Evolutionary conservation across 2,888 invertebrate species (phyloP), one percentile per base, ranked within the genome.

Genomic region (Phytoseiulus persimilis): DNA sequence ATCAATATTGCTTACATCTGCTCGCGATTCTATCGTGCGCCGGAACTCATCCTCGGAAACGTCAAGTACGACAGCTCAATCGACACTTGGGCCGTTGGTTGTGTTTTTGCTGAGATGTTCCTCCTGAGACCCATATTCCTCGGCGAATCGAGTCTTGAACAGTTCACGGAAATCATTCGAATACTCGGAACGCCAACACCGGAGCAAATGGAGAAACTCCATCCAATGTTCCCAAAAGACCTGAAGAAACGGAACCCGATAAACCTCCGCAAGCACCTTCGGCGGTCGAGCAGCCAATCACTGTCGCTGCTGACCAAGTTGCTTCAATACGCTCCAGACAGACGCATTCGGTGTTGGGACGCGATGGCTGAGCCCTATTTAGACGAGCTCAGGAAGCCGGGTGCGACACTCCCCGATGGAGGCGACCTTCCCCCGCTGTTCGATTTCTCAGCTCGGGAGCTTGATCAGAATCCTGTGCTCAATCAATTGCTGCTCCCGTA

Each of bases 1-100:
- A 33, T 46, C 2, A 90, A 90, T 33, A 83, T 90, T 31, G 83
- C 90, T 23, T 90, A 90, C 89, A 90, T 90, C 83, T 90, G 90
- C 31, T 90, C 90, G 0, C 83, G 90, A 28, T 90, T 84, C 90
- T 90, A 90, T 89, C 83, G 90, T 18, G 90, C 90, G 6, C 87
- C 87, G n/a, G 87, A 87, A 14, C 33, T 87, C n/a, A 87, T 87
- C 31, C 31, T 87, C 31, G 87, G 87, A n/a, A 87, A 87, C 31
- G 45, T 45, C 3, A 87, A 87, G 39, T 87, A 87, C 87, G 87
- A 87, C 87, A 11, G 11, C 9, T 87, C 87, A 23, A 45, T 87
- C 9, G 87, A 87, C 33, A 87, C 87, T 23, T 87, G 87, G 87
- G 87, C 87, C 32, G 87, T 87, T 23, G 87, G 87, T 18, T 87